Evolutionary conservation across 1,140 invertebrate species (phyloP), one percentile per base, ranked within the genome.

Genomic region (Pentalonia nigronervosa): DNA sequence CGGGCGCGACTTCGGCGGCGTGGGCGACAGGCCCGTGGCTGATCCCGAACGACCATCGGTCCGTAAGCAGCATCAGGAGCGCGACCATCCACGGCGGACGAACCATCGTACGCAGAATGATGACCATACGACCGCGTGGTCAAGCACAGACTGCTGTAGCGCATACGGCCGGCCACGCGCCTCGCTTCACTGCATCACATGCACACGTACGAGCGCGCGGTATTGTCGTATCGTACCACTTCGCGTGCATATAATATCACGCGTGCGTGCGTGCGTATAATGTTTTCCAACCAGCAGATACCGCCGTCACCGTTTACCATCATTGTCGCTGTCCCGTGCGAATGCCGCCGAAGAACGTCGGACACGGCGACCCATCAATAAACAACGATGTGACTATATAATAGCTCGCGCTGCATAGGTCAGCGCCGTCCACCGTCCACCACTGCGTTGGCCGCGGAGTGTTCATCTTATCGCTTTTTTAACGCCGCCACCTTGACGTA

Each of bases 71-170:
- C 45, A 93, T 50, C 48, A 93, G 48, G 34, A 93, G 34, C 76
- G 91, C 76, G 76, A 93, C 81, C 91, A 86, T 86, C 45, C 91
- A 93, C 91, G 48, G 81, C 91, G 48, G 81, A 86, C 91, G 81
- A 93, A 93, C 81, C 91, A 93, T 93, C 91, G 91, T 93, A 53
- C 91, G 76, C 89, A 41, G 9, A 56, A 25, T 83, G 36, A 84
- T 93, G 56, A 93, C 91, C 81, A 56, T 86, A 86, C 81, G 91
- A 93, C 91, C 91, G 81, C 91, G 91, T 93, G 91, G 91, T 93
- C 91, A 93, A 93, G 91, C 91, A 45, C 91, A 86, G 81, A 93
- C 91, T 93, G 91, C 50, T 50, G 25, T 30, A 25, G 89, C 53
- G 48, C 76, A 84, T 36, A 53, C 91, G 47, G 4, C 14, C 34